Evolutionary conservation across 2,113 vertebrate genomes (phyloP).

Genomic region (Stomatorhinus ivindoensis): DNA sequence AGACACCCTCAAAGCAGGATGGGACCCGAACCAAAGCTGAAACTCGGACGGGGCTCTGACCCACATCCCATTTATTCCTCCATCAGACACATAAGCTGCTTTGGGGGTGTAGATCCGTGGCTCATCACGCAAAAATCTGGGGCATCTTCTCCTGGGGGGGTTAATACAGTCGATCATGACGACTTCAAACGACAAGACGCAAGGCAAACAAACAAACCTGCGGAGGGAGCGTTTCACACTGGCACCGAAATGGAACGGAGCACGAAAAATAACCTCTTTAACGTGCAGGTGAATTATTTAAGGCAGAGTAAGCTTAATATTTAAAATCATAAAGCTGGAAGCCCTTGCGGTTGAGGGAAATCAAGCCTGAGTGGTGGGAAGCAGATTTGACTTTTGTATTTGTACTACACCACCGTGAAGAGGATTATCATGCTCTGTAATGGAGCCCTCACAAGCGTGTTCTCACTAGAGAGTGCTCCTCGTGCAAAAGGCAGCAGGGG

Average conservation of each 20-base stretch:
- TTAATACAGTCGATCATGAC: background rate
- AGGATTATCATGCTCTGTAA: background rate
- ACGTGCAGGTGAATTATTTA: background rate
- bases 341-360: background rate
- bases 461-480: background rate
- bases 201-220: background rate
- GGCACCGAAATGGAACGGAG: background rate
- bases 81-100: slow-evolving; percentile 34
- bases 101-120: slow-evolving; percentile 21
- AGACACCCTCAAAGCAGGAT: background rate
- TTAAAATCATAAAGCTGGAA: background rate
- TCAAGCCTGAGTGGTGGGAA: background rate
- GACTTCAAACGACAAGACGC: slow-evolving; percentile 15
- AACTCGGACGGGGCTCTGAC: slow-evolving; percentile 18
- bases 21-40: background rate
- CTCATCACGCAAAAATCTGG: slow-evolving; percentile 32
- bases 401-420: background rate
- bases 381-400: too few species aligned
- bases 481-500: background rate
- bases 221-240: background rate
- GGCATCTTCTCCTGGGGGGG: slow-evolving; percentile 12
- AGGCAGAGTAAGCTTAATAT: background rate
- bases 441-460: background rate
- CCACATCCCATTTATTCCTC: slow-evolving; percentile 32
- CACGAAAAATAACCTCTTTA: background rate